Evolutionary conservation across 2,797 vertebrate genomes (phyloP), one percentile per base, ranked within the genome.

Genomic region (Xenops minutus): DNA sequence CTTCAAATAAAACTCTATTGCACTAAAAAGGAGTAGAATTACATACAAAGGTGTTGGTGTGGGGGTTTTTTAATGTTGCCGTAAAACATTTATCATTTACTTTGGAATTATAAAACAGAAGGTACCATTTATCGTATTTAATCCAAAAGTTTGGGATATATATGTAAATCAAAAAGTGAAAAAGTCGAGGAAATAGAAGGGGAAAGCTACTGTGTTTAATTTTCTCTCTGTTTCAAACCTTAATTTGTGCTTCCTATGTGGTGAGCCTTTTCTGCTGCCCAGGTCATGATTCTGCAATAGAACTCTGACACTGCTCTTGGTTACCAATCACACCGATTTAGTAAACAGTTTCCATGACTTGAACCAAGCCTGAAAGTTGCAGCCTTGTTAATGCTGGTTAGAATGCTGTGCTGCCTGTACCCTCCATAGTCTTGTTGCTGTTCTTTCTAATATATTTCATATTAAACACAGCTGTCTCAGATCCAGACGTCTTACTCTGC

Each of bases 221-320:
- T 83, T 74, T 66, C 34, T 8, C 21, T 76, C 62, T 22, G 8
- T 79, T 97, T 92, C 71, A 87, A 43, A 59, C 48, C n/a, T 78
- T 66, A 59, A 8, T 82, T 88, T 78, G 22, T 72, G 68, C n/a
- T 48, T 71, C 58, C 32, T 69, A 0, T 49, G 14, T 41, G 44
- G 24, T 67, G 29, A 85, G 72, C 29, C 55, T 89, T 93, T 85
- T 61, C 73, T 34, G 55, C 48, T 82, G 56, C 74, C 54, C 10
- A 22, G 84, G 85, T 67, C 82, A 88, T 58, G 66, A 87, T 78
- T 92, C 85, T 67, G 55, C 63, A 78, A 89, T 91, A 93, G 14
- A 21, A 67, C 56, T 79, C n/a, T 69, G 71, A 51, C 51, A 64
- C 79, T 68, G 80, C 49, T 85, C 68, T 94, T 79, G 21, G 61